These are phyloP conservation scores for Greenwoodochromis staneri DNA, from an alignment of 2,113 vertebrate species.

Conservation along the genomic window DNA sequence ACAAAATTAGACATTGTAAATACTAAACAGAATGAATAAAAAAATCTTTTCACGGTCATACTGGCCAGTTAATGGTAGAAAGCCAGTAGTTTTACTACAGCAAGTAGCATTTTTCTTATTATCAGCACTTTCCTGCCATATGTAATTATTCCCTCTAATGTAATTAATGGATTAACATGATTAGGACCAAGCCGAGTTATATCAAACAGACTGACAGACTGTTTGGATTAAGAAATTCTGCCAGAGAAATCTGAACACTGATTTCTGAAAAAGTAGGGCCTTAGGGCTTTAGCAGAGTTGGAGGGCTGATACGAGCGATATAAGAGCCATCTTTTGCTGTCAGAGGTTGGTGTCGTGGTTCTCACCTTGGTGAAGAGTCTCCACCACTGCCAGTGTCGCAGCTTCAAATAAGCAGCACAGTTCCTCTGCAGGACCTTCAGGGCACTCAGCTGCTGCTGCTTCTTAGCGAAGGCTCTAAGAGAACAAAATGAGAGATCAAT, in stretches of 20 bases:
- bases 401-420: conserved; percentile 92
- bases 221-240: neutral
- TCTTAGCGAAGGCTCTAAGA: conserved; percentile 90
- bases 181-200: neutral
- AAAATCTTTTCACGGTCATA: neutral
- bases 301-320: neutral
- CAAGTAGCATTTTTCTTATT: neutral
- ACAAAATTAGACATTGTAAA: neutral
- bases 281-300: neutral
- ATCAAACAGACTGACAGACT: neutral
- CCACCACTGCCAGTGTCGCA: conserved; percentile 99
- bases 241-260: neutral
- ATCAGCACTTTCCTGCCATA: neutral
- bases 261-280: neutral
- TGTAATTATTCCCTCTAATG: neutral
- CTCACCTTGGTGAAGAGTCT: conserved; percentile 94
- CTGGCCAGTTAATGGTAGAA: neutral
- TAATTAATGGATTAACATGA: neutral
- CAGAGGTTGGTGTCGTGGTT: neutral
- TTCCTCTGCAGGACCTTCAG: conserved; percentile 97
- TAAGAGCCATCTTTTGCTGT: neutral
- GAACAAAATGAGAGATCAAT: neutral
- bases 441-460: conserved; percentile 94
- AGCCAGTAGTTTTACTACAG: neutral
- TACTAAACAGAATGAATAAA: neutral